phyloP scores from a whole-genome alignment of 2,797 vertebrate species.

The Enteromius trimaculatus region DNA sequence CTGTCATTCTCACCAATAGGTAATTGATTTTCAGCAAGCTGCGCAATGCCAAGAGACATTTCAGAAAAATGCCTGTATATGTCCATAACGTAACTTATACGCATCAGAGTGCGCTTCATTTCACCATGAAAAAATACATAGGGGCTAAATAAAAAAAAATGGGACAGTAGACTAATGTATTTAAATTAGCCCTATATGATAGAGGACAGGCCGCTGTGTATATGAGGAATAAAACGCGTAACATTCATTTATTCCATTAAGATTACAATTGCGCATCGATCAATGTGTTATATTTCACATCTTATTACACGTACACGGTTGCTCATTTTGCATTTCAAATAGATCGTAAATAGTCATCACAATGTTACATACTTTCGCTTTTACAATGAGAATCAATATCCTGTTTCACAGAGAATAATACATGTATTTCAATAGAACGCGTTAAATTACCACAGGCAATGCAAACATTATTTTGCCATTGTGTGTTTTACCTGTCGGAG shows the following conservation, averaged over 20 bases:
- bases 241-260: not conserved
- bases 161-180: rapidly evolving
- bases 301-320: not conserved
- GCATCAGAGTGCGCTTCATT: not conserved
- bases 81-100: not conserved
- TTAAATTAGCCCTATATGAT: not conserved
- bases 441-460: not conserved
- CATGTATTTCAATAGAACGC: not conserved
- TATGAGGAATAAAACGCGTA: not conserved
- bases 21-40: too few species aligned
- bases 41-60: not conserved
- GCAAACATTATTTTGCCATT: not conserved
- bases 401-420: not conserved
- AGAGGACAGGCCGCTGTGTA: not conserved
- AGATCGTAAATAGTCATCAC: not conserved
- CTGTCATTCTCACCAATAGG: not conserved
- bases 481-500: constrained; percentile 49
- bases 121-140: not conserved
- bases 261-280: not conserved
- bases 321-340: not conserved
- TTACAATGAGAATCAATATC: constrained; percentile 10
- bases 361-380: not conserved
- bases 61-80: not conserved
- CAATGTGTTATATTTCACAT: not conserved
- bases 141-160: not conserved